These are phyloP conservation scores for Plebejus argus DNA, from an alignment of 2,888 invertebrate species.

Conservation along the genomic window DNA sequence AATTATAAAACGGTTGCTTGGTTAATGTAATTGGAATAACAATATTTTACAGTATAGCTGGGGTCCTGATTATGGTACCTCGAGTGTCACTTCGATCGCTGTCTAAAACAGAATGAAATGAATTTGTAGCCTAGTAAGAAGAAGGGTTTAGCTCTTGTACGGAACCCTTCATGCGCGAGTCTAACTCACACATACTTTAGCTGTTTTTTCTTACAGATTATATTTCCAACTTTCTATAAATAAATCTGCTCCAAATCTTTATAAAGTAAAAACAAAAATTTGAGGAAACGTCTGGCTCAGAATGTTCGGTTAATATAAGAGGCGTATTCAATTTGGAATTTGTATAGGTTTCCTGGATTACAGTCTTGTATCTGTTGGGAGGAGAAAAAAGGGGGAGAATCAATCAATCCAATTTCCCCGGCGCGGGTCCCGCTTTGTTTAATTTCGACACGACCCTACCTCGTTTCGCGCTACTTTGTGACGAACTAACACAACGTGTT, in stretches of 20 bases:
- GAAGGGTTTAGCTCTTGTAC: too few species aligned
- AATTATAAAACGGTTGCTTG: neutral
- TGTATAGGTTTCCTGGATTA: constrained; percentile 35
- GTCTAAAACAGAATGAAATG: too few species aligned
- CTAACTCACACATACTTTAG: too few species aligned
- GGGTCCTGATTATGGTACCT: neutral
- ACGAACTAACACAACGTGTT: constrained; percentile 43
- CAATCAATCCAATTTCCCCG: constrained; percentile 45
- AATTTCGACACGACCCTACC: constrained; percentile 44
- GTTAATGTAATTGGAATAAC: neutral
- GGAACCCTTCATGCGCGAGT: too few species aligned
- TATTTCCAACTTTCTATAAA: neutral
- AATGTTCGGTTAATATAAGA: neutral
- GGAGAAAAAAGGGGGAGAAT: constrained; percentile 41
- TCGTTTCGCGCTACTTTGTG: constrained; percentile 41
- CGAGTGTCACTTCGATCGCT: neutral
- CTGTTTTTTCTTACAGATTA: too few species aligned
- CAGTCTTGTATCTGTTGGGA: constrained; percentile 40
- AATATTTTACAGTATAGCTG: too few species aligned
- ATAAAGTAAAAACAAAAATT: neutral
- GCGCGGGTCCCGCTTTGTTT: constrained; percentile 44
- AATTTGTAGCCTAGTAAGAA: too few species aligned
- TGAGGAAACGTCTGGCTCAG: neutral
- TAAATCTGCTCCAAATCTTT: neutral
- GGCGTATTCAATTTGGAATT: constrained; percentile 3